Conservation (phyloP, 2,797 vertebrate species). For the Pseudochromis fuscus region DNA sequence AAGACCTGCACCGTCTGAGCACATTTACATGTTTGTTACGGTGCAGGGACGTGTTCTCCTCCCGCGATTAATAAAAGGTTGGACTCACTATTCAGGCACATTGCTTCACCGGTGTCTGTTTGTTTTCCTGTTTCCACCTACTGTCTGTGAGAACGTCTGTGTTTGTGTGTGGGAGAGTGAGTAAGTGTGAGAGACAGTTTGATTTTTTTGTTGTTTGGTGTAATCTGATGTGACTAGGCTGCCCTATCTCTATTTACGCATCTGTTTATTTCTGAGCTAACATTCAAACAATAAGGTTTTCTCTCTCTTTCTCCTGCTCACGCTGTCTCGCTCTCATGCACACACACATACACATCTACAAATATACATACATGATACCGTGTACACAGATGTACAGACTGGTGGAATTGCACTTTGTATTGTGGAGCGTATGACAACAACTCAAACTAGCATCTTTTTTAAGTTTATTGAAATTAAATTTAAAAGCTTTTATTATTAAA, state of each 20-base stretch:
- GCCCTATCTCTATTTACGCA: constrained; percentile 81
- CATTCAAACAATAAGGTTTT: constrained; percentile 72
- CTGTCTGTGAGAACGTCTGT: constrained; percentile 40
- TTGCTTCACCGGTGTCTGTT: constrained; percentile 54
- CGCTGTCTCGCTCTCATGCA: constrained; percentile 1
- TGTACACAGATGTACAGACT: constrained; percentile 27
- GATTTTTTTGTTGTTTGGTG: constrained; percentile 71
- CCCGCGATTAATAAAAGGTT: constrained; percentile 53
- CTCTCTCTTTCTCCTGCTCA: constrained; percentile 22
- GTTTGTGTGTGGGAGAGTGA: constrained; percentile 34
- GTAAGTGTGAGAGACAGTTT: constrained; percentile 51
- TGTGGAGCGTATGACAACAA: no score
- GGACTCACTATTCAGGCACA: constrained; percentile 29
- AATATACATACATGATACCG: constrained; percentile 22
- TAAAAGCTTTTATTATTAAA: no score
- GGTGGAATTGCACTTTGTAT: background rate
- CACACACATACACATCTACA: constrained; percentile 1
- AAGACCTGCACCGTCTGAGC: constrained; percentile 20
- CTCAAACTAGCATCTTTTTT: no score
- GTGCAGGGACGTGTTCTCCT: constrained; percentile 33
- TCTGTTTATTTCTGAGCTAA: constrained; percentile 79
- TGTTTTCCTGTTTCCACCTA: constrained; percentile 40
- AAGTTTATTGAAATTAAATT: no score
- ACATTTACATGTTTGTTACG: constrained; percentile 45
- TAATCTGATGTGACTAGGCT: constrained; percentile 75